phyloP scores from a whole-genome alignment of 1,140 invertebrate genomes.

The Habropoda laboriosa region DNA sequence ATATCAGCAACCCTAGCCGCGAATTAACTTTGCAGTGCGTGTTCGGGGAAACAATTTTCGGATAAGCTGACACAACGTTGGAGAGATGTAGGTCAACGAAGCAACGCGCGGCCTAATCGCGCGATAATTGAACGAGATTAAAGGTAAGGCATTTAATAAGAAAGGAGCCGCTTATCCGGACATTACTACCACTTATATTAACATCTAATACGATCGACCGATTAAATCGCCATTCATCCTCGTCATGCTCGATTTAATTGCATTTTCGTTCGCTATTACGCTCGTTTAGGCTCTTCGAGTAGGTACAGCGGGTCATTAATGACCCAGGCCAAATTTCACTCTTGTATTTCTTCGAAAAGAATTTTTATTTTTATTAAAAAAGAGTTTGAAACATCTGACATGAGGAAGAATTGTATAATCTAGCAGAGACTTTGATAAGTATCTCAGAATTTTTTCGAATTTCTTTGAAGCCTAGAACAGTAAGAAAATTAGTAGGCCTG shows the following conservation, averaged over 20 bases:
- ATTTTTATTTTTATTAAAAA: no score
- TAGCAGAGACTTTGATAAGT: no score
- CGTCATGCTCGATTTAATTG: not conserved
- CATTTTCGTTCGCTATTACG: not conserved
- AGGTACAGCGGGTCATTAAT: no score
- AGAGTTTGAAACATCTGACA: no score
- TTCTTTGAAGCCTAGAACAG: no score
- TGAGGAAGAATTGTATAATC: no score
- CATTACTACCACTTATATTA: not conserved
- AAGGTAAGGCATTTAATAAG: slow-evolving; percentile 9
- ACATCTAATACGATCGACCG: not conserved
- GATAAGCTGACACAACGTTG: slow-evolving; percentile 4
- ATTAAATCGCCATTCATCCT: not conserved
- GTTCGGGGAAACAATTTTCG: slow-evolving; percentile 36
- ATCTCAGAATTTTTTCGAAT: no score
- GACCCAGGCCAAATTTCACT: no score
- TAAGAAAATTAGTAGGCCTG: no score
- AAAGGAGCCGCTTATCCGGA: slow-evolving; percentile 3
- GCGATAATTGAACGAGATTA: slow-evolving; percentile 20
- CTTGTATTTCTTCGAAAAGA: no score
- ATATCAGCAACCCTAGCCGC: slow-evolving; percentile 1
- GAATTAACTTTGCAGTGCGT: slow-evolving; percentile 28
- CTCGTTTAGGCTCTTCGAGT: not conserved
- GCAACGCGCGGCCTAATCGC: not conserved
- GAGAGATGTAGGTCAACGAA: slow-evolving; percentile 4